phyloP scores from a whole-genome alignment of 2,797 vertebrate species.

The Monodelphis domestica region DNA sequence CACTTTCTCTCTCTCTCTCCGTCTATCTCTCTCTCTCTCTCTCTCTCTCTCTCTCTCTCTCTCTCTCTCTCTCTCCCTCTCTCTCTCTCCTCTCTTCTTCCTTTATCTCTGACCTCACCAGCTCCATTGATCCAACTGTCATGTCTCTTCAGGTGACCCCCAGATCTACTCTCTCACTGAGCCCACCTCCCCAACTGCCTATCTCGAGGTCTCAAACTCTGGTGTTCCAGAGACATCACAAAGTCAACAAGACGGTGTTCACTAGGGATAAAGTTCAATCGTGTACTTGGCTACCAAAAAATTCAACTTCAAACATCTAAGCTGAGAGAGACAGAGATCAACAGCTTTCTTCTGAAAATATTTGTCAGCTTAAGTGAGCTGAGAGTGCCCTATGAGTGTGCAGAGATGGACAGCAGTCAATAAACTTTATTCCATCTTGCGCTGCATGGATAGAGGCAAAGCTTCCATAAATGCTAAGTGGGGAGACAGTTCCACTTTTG shows the following conservation, averaged over 20 bases:
- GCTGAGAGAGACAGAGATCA: not conserved
- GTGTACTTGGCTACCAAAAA: not conserved
- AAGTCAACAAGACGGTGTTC: not conserved
- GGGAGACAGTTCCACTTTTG: not conserved
- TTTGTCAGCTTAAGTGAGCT: not conserved
- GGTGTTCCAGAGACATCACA: not conserved
- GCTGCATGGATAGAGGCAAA: not conserved
- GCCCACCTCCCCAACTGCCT: not conserved
- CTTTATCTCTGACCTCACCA: no score
- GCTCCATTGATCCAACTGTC: not conserved
- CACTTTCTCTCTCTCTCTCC: no score
- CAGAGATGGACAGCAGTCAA: not conserved
- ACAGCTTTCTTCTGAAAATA: not conserved
- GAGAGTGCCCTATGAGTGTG: no score
- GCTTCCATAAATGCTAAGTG: not conserved
- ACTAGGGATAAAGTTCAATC: not conserved
- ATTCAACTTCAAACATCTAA: not conserved
- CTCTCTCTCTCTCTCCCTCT: no score
- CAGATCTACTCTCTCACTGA: not conserved
- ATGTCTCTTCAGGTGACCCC: not conserved
- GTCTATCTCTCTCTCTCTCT: no score
- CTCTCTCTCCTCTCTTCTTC: no score
- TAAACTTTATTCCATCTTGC: not conserved
- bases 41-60: no score
- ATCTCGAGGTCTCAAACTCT: not conserved